Base-by-base conservation (phyloP, 2,888 invertebrate genomes). In the Odiellus spinosus region DNA sequence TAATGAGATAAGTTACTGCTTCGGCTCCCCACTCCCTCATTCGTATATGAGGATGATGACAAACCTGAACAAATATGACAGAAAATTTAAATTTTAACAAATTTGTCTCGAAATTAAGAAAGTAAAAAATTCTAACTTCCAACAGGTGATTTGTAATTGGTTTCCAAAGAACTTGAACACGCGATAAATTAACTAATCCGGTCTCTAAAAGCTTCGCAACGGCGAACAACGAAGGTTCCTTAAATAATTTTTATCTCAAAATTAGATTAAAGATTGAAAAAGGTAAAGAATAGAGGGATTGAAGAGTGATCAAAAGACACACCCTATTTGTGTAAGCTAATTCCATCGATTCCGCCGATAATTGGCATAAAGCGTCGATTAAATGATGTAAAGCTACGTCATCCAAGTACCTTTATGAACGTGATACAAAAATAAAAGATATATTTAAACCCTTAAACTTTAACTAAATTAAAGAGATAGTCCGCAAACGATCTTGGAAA, bases 1-100 rank as follows among this genome's bases (percentile, higher is more conserved):
- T 86, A 0, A 95, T 88, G 41, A 96, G 71, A 62, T 86, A 87
- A 0, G 95, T 93, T 45, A 96, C 79, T 0, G 93, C 91, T 67
- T 93, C 91, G 0, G 93, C 91, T 0, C 95, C 95, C 93, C 93
- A 96, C 65, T 91, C 91, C 34, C 96, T 72, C 86, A 96, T 87
- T 53, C 87, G 71, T 55, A 86, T 84, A 60, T 88, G 90, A 0
- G 91, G 87, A 68, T 93, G 93, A 63, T 88, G 87, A 62, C 91
- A 91, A 50, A 91, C 90, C 66, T 66, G 57, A 46, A 35, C 39
- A 11, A 42, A n/a, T n/a, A n/a, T n/a, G n/a, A n/a, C n/a, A n/a
- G n/a, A n/a, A n/a, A n/a, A n/a, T n/a, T n/a, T n/a, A n/a, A n/a
- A n/a, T n/a, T n/a, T n/a, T n/a, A n/a, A n/a, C n/a, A n/a, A n/a